Percentiles rank a stretch among this genome's conserved stretches.
Evolutionary conservation across 2,797 vertebrate genomes (phyloP).

Genomic region (Mus spretus): DNA sequence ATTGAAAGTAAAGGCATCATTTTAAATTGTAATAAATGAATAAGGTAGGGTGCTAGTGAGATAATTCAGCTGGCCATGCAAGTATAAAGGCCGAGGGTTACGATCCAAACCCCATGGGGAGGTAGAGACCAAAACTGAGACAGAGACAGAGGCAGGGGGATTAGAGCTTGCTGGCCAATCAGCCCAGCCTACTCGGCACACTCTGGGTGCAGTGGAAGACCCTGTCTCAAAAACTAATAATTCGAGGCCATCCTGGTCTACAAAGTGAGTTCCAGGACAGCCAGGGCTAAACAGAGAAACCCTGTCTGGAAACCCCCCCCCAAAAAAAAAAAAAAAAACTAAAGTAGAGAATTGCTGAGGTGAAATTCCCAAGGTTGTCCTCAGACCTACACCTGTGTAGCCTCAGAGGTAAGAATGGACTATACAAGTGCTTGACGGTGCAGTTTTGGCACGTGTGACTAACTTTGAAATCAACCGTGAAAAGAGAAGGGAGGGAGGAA

Average conservation of each 20-base stretch:
- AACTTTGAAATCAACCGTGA: neutral
- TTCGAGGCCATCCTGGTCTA: no score
- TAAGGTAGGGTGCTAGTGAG: neutral
- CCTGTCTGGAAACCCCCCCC: neutral
- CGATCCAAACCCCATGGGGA: neutral
- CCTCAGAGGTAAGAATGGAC: neutral
- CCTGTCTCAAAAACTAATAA: neutral
- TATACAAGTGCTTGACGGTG: neutral
- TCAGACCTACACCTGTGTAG: neutral
- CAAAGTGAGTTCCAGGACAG: no score
- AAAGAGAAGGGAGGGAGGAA: neutral
- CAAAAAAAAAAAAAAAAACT: neutral
- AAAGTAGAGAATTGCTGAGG: neutral
- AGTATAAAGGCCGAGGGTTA: neutral
- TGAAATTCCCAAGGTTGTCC: neutral
- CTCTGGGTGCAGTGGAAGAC: neutral
- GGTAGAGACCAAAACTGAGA: neutral
- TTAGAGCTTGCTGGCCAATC: neutral
- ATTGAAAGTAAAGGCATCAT: neutral
- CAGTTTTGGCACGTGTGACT: conserved; percentile 1
- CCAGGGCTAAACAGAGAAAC: neutral
- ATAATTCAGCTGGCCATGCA: neutral
- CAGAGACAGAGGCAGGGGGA: neutral
- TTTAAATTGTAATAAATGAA: neutral
- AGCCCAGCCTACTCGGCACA: neutral